A percentile compares a stretch with the other conserved stretches of the same genome.
phyloP scores from a whole-genome alignment of 2,888 invertebrate species.

The Ceraclea dissimilis region DNA sequence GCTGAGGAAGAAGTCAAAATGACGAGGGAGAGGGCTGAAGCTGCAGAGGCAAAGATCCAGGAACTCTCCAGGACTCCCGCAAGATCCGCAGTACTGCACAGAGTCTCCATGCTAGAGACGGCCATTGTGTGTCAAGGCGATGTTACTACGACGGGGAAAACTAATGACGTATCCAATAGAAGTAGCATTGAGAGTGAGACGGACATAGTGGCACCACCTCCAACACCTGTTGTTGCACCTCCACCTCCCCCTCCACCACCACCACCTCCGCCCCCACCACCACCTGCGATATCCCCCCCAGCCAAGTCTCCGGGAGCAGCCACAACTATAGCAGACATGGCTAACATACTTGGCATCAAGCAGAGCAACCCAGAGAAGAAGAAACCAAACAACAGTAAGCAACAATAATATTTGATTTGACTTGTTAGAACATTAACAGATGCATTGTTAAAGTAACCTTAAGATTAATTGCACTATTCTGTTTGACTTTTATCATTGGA shows the following conservation, averaged over 20 bases:
- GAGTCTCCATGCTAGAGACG: conserved; percentile 20
- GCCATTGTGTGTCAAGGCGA: not conserved
- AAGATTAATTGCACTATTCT: no score
- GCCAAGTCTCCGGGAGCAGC: conserved; percentile 27
- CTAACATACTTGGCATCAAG: conserved; percentile 50
- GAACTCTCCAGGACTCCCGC: conserved; percentile 26
- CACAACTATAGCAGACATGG: conserved; percentile 46
- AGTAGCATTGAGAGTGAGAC: not conserved
- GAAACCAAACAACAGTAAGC: conserved; percentile 47
- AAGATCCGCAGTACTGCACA: conserved; percentile 25
- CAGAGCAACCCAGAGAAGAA: conserved; percentile 48
- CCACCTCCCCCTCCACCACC: conserved; percentile 33
- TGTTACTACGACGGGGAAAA: not conserved
- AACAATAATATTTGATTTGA: conserved; percentile 3
- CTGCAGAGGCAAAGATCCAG: conserved; percentile 39
- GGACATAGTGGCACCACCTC: conserved; percentile 29
- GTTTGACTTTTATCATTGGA: no score
- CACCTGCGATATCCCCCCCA: conserved; percentile 30
- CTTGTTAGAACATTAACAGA: not conserved
- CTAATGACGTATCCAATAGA: not conserved
- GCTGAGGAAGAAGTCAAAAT: conserved; percentile 61
- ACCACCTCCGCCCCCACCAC: conserved; percentile 36
- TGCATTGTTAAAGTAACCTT: no score
- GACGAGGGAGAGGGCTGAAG: conserved; percentile 54
- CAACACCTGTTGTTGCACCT: conserved; percentile 29